These are phyloP conservation scores for Allacma fusca DNA, from an alignment of 2,888 invertebrate species.

Conservation along the genomic window DNA sequence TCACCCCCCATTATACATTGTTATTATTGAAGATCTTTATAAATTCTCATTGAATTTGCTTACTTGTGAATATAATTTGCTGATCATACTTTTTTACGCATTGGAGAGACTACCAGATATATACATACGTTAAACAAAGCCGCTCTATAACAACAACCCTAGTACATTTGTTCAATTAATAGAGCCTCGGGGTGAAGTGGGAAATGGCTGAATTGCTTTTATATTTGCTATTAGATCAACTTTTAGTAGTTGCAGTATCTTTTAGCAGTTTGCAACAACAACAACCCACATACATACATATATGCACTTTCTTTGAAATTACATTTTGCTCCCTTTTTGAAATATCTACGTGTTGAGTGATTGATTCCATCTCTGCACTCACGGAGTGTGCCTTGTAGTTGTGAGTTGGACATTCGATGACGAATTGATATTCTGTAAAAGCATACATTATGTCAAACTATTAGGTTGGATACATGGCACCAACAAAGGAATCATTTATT, in stretches of 20 bases:
- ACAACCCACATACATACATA: too few species aligned
- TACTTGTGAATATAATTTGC: neutral
- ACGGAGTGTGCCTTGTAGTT: too few species aligned
- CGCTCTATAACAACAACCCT: too few species aligned
- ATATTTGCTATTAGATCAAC: neutral
- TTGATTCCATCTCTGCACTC: too few species aligned
- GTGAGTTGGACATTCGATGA: too few species aligned
- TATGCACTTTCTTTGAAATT: too few species aligned
- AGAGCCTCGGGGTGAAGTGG: neutral
- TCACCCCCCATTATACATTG: constrained; percentile 24
- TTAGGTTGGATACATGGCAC: neutral
- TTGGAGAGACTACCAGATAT: neutral
- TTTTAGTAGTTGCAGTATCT: neutral
- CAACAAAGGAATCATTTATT: constrained; percentile 21
- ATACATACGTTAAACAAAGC: too few species aligned
- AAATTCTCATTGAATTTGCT: neutral
- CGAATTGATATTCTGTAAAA: too few species aligned
- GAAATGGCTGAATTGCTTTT: neutral
- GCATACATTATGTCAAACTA: neutral
- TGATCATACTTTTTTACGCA: neutral
- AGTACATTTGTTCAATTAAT: neutral
- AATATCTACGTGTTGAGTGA: too few species aligned
- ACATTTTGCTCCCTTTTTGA: too few species aligned
- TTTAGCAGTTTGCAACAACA: too few species aligned
- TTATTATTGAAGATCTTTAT: neutral